Evolutionary conservation across 2,113 vertebrate genomes (phyloP).

Genomic region (Telmatochromis sp.): DNA sequence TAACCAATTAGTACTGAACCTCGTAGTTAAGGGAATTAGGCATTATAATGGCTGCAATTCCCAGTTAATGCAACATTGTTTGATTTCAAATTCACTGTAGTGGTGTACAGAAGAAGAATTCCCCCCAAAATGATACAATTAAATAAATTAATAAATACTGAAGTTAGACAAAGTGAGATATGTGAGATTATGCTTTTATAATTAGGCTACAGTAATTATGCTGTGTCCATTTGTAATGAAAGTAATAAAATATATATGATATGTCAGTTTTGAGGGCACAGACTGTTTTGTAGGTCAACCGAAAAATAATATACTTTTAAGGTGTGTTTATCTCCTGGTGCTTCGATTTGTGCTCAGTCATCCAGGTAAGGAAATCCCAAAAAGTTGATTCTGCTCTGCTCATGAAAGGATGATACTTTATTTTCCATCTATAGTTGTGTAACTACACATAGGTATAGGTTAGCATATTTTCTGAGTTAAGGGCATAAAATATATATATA

Average conservation of each 20-base stretch:
- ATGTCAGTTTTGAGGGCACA: neutral
- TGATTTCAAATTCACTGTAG: neutral
- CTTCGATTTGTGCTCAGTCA: accelerated
- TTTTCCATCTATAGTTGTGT: neutral
- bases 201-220: neutral
- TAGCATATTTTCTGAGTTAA: neutral
- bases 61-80: neutral
- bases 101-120: neutral
- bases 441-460: neutral
- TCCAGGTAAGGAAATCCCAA: neutral
- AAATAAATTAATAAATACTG: neutral
- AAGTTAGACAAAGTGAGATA: neutral
- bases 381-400: neutral
- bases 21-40: neutral
- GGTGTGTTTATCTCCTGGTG: neutral
- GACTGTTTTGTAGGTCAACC: neutral
- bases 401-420: neutral
- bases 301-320: neutral
- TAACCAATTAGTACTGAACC: neutral
- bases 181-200: accelerated
- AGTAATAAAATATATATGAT: neutral
- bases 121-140: neutral
- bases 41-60: neutral
- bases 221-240: neutral
- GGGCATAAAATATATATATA: no score